These are phyloP conservation scores for Adelosebastes latens DNA, from an alignment of 2,797 vertebrate genomes.

Conservation along the genomic window DNA sequence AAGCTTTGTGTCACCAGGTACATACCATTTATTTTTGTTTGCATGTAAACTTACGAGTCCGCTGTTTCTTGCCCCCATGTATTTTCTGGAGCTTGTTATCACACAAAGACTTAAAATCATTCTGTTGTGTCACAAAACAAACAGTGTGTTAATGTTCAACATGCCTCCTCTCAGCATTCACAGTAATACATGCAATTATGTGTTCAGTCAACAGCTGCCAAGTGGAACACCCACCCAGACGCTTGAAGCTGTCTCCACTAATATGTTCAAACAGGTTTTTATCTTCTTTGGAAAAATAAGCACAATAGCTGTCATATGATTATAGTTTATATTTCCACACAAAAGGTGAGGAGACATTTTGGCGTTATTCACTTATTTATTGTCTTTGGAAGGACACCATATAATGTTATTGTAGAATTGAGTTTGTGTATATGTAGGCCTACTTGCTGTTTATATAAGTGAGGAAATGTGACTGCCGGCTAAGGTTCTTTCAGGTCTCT, in stretches of 20 bases:
- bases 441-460: background rate
- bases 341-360: background rate
- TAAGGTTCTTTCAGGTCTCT: background rate
- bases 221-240: background rate
- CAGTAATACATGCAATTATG: background rate
- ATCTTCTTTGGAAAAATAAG: background rate
- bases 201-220: background rate
- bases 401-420: background rate
- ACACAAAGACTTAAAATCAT: background rate
- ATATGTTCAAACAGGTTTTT: background rate
- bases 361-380: background rate
- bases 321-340: background rate
- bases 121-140: background rate
- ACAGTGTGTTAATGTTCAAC: background rate
- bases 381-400: background rate
- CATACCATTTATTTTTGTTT: background rate
- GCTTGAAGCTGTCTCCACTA: background rate
- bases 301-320: background rate
- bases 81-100: background rate
- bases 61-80: background rate
- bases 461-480: background rate
- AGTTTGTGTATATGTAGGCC: background rate
- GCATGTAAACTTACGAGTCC: background rate
- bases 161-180: background rate
- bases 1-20: background rate